Percentiles rank a stretch among this genome's conserved stretches.
Evolutionary conservation across 2,888 invertebrate species (phyloP).

Genomic region (Drosophila sordidula): DNA sequence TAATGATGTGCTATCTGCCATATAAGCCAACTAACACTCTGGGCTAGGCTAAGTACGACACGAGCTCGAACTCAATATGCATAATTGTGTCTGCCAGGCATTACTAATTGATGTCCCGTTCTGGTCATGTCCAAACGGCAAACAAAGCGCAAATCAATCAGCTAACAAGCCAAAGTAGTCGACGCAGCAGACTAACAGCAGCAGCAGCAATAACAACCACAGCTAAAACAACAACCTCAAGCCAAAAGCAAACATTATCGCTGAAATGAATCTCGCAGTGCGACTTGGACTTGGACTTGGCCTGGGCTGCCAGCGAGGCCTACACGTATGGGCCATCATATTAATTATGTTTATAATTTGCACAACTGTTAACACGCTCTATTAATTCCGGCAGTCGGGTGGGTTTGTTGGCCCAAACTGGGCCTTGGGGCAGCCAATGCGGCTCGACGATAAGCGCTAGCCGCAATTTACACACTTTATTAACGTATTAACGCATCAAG

Average conservation of each 20-base stretch:
- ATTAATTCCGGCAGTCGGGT: conserved; percentile 72
- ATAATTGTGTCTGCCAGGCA: conserved; percentile 75
- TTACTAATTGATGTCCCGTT: conserved; percentile 78
- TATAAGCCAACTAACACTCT: conserved; percentile 38
- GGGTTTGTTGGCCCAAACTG: conserved; percentile 27
- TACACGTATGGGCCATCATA: conserved; percentile 68
- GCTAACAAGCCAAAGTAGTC: conserved; percentile 67
- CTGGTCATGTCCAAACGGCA: conserved; percentile 71
- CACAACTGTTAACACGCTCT: conserved; percentile 83
- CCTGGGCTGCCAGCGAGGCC: conserved; percentile 2
- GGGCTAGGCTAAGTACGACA: conserved; percentile 25
- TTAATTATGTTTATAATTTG: conserved; percentile 81
- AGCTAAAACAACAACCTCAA: conserved; percentile 54
- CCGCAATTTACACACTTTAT: conserved; percentile 82
- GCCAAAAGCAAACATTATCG: conserved; percentile 77
- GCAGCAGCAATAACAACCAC: background rate
- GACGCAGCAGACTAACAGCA: conserved; percentile 29
- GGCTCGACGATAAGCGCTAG: conserved; percentile 73
- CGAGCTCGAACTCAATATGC: conserved; percentile 61
- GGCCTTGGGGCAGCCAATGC: conserved; percentile 51
- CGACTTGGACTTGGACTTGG: conserved; percentile 35
- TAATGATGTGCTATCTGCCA: conserved; percentile 44
- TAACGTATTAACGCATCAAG: conserved; percentile 82
- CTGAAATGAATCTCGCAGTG: conserved; percentile 67
- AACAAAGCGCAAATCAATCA: conserved; percentile 79